Evolutionary conservation across 2,113 vertebrate species (phyloP).

Genomic region (Dipodomys spectabilis): DNA sequence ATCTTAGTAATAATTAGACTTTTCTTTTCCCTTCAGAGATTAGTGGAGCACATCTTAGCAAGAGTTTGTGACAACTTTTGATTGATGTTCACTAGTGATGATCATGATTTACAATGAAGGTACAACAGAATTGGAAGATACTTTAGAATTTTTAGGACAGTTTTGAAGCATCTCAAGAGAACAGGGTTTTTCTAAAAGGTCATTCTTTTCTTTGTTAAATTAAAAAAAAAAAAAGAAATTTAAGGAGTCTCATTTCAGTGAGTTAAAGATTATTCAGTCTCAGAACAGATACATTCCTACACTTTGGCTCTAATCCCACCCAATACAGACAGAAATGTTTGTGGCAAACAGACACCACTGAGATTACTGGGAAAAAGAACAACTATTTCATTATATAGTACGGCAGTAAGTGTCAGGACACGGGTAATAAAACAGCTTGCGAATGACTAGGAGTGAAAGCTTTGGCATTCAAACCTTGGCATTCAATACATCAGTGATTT

Average conservation of each 20-base stretch:
- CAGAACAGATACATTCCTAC: background rate
- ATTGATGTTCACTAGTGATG: background rate
- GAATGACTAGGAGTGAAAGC: conserved; percentile 34
- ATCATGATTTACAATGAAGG: background rate
- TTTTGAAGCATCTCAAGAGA: background rate
- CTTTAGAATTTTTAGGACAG: background rate
- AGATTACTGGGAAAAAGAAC: conserved; percentile 24
- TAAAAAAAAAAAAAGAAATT: conserved; percentile 1
- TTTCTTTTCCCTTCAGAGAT: background rate
- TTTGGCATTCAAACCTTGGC: background rate
- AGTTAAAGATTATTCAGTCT: conserved; percentile 9
- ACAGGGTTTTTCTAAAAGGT: background rate
- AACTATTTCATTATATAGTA: conserved; percentile 43
- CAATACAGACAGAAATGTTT: background rate
- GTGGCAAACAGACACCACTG: conserved; percentile 23
- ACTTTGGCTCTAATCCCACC: background rate
- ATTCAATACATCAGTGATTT: background rate
- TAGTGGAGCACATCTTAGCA: background rate
- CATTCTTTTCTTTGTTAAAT: background rate
- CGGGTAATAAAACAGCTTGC: conserved; percentile 26
- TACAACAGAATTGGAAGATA: background rate
- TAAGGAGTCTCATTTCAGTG: background rate
- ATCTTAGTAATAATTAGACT: background rate
- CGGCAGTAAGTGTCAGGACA: background rate
- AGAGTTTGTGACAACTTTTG: background rate